Percentiles rank a stretch among this genome's conserved stretches.
These are phyloP conservation scores for Potamilus streckersoni DNA, from an alignment of 1,140 invertebrate genomes.

Conservation along the genomic window DNA sequence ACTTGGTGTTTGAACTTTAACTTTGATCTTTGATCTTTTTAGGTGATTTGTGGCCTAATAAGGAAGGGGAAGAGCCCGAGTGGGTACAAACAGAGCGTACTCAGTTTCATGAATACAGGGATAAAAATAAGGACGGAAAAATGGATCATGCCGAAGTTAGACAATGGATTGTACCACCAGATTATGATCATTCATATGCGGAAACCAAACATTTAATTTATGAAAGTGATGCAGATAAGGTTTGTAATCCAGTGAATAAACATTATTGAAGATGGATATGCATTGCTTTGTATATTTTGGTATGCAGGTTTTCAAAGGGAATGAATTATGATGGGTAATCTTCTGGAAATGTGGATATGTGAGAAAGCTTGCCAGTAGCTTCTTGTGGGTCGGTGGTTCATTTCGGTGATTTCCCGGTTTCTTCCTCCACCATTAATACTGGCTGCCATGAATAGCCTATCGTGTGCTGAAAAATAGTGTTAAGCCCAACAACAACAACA, in stretches of 20 bases:
- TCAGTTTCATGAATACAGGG: slow-evolving; percentile 81
- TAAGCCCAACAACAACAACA: no score
- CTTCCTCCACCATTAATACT: no score
- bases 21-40: slow-evolving; percentile 37
- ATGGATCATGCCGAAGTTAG: slow-evolving; percentile 87
- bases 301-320: background rate
- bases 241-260: slow-evolving; percentile 66
- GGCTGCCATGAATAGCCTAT: no score
- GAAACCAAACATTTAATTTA: slow-evolving; percentile 96
- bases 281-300: no score
- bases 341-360: no score
- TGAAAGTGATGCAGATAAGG: slow-evolving; percentile 90
- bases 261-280: no score
- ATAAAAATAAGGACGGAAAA: slow-evolving; percentile 89
- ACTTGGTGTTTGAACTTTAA: no score
- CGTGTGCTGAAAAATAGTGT: no score
- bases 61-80: slow-evolving; percentile 84
- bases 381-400: no score
- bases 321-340: background rate
- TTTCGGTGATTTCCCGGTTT: no score
- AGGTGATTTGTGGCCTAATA: slow-evolving; percentile 63
- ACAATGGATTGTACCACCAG: slow-evolving; percentile 94
- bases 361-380: no score
- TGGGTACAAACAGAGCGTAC: slow-evolving; percentile 96
- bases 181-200: slow-evolving; percentile 97